Conservation (phyloP, 2,888 invertebrate species). For the Lepidochrysops patricia region DNA sequence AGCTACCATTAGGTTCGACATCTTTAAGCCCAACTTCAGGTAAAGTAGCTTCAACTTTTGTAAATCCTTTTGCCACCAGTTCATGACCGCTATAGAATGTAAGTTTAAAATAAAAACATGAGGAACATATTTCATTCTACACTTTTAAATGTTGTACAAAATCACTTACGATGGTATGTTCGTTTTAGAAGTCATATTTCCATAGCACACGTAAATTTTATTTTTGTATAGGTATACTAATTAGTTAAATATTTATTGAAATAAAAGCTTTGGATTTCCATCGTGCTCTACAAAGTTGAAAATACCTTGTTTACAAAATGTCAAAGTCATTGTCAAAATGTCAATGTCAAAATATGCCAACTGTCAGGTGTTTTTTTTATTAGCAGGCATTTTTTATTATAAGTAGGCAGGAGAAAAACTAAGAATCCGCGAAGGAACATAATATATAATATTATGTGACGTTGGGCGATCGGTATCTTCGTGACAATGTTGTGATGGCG, state of each 20-base stretch:
- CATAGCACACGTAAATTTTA: not conserved
- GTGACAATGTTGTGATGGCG: too few relatives aligned
- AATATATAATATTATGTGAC: too few relatives aligned
- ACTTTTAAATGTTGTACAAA: not conserved
- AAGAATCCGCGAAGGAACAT: too few relatives aligned
- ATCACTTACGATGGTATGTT: constrained; percentile 43
- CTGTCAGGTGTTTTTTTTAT: too few relatives aligned
- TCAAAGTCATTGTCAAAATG: not conserved
- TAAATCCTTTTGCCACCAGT: constrained; percentile 49
- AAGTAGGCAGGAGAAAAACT: too few relatives aligned
- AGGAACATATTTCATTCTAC: not conserved
- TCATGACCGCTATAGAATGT: constrained; percentile 46
- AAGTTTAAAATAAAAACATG: not conserved
- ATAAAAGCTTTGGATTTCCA: not conserved
- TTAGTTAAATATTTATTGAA: not conserved
- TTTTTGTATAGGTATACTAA: not conserved
- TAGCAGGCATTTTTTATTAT: too few relatives aligned
- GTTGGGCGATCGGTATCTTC: too few relatives aligned
- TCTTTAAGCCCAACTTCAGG: constrained; percentile 73
- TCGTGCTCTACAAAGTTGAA: not conserved
- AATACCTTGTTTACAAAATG: not conserved
- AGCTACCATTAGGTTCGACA: constrained; percentile 68
- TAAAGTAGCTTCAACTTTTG: constrained; percentile 56
- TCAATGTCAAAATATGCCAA: not conserved
- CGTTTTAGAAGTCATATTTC: constrained; percentile 30